Base-by-base conservation (phyloP, 2,888 invertebrate genomes). In the Heliconius hortense region DNA sequence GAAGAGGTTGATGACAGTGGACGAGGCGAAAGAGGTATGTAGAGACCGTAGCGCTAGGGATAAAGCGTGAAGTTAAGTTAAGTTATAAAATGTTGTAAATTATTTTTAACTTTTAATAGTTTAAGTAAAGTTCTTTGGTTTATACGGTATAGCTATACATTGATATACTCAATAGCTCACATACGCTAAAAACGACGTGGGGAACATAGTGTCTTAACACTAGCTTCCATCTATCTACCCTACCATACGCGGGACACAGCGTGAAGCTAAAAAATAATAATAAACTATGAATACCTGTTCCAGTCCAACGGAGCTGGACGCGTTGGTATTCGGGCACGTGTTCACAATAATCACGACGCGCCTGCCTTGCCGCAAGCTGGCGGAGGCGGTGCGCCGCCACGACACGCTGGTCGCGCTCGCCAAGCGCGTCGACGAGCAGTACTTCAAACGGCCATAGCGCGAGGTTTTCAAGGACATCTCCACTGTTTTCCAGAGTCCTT, bases 261-360 rank as follows among this genome's bases (percentile, higher is more conserved):
- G 21, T 53, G 53, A 53, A 53, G 15, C 21, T 53, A 21, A 15
- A 53, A 56, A 56, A 10, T 10, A 56, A 10, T 5, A 43, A 56
- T 5, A n/a, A 56, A 56, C 5, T 48, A 18, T 7, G 39, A 48
- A 10, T 21, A 66, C 15, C 39, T 66, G 24, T 66, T 66, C 39
- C 94, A 97, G 97, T 73, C 98, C 99, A 1, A 98, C 98, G 48
- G 99, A 99, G 90, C 93, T 99, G 79, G 99, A 99, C 91, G 99
- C 99, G 2, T 92, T 99, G 56, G 97, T 98, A 0, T 99, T 99
- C 94, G 99, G 99, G 0, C 99, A 99, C 91, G 95, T 99, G n/a
- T 99, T 97, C 92, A 97, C 98, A 0, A 96, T 99, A 81, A 94
- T 99, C 77, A 99, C 99, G 11, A 98, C 98, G 8, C 96, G 97